These are phyloP conservation scores for Crocuta crocuta DNA, from an alignment of 2,113 vertebrate species.

Conservation along the genomic window DNA sequence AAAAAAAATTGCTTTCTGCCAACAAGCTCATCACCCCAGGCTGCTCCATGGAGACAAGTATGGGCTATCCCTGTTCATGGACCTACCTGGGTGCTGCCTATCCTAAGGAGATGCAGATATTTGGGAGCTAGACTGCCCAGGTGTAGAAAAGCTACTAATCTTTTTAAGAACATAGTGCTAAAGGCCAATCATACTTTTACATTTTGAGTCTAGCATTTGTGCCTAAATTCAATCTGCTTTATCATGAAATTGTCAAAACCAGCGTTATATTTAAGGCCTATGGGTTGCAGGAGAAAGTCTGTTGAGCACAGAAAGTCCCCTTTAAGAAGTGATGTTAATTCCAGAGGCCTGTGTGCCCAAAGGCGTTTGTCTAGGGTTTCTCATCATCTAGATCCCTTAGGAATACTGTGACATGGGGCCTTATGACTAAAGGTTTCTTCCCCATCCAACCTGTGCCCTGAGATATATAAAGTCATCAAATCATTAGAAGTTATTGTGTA, in stretches of 20 bases:
- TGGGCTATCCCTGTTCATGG: background rate
- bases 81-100: background rate
- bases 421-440: background rate
- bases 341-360: background rate
- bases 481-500: background rate
- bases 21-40: background rate
- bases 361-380: background rate
- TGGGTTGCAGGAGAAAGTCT: background rate
- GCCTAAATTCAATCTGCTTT: constrained; percentile 42
- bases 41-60: background rate
- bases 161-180: background rate
- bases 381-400: background rate
- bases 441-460: background rate
- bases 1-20: background rate
- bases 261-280: constrained; percentile 44
- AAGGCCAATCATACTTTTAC: background rate
- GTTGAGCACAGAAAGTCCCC: background rate
- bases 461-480: background rate
- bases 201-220: constrained; percentile 21
- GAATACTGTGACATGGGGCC: background rate
- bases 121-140: background rate
- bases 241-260: constrained; percentile 2
- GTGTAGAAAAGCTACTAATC: background rate
- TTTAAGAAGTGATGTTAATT: constrained; percentile 35
- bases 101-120: background rate